These are phyloP conservation scores for Strongylocentrotus purpuratus DNA, from an alignment of 35 echinoderm and acorn worm species.

Conservation along the genomic window DNA sequence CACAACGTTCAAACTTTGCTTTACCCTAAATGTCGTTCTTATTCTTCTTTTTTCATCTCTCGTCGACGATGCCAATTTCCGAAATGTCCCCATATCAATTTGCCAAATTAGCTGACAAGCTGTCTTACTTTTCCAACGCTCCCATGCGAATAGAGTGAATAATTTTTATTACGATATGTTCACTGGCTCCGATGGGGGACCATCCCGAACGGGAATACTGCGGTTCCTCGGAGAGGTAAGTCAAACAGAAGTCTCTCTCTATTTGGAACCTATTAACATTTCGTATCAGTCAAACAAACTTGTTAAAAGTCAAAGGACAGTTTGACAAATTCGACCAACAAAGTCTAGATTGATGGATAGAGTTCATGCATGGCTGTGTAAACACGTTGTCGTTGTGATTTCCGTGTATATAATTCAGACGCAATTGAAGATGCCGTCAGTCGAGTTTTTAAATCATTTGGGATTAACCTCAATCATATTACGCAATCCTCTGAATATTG, in stretches of 20 bases:
- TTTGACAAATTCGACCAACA: background rate
- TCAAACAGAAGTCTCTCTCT: background rate
- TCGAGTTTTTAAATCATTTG: background rate
- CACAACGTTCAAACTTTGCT: background rate
- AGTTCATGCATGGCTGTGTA: background rate
- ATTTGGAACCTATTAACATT: background rate
- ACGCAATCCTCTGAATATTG: no score
- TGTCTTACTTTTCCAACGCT: background rate
- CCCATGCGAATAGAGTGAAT: background rate
- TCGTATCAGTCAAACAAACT: background rate
- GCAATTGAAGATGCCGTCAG: background rate
- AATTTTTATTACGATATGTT: background rate
- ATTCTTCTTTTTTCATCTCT: background rate
- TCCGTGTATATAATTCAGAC: background rate
- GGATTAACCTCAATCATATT: background rate
- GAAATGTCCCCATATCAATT: background rate
- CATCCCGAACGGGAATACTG: background rate
- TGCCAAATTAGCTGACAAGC: slow-evolving; percentile 1
- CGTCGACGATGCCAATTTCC: background rate
- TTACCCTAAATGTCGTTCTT: background rate
- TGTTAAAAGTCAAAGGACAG: background rate
- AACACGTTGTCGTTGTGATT: background rate
- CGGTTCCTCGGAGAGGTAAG: background rate
- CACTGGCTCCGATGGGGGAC: background rate
- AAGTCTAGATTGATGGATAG: background rate